Conservation (phyloP, 2,888 invertebrate species). For the Drosophila mimica region DNA sequence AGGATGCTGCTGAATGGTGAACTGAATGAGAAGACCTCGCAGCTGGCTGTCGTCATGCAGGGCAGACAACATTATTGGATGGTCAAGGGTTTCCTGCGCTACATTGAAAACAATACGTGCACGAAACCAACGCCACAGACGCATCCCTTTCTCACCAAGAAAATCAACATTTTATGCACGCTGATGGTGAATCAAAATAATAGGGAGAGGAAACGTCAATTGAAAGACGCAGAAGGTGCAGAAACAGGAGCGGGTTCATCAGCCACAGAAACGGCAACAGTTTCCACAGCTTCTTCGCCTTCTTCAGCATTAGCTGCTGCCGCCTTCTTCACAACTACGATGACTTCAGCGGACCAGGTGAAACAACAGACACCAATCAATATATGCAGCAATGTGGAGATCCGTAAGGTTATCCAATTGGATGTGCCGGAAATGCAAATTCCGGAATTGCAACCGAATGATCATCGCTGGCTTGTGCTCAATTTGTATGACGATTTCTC, state of each 20-base stretch:
- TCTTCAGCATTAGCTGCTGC: background rate
- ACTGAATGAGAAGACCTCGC: slow-evolving; percentile 66
- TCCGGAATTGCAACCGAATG: slow-evolving; percentile 69
- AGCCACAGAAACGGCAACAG: background rate
- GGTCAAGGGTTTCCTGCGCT: slow-evolving; percentile 81
- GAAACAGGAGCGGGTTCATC: background rate
- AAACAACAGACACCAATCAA: slow-evolving; percentile 45
- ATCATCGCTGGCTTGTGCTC: slow-evolving; percentile 84
- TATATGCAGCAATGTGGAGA: slow-evolving; percentile 78
- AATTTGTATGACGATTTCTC: slow-evolving; percentile 84
- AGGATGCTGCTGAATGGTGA: slow-evolving; percentile 75
- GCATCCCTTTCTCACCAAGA: slow-evolving; percentile 83
- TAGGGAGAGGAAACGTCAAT: slow-evolving; percentile 53
- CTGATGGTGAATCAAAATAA: slow-evolving; percentile 82
- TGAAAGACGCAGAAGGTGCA: background rate
- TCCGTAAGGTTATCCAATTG: slow-evolving; percentile 70
- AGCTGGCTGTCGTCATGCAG: slow-evolving; percentile 82
- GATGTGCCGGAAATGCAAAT: slow-evolving; percentile 78
- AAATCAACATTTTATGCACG: slow-evolving; percentile 83
- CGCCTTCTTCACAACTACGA: background rate
- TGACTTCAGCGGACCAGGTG: background rate
- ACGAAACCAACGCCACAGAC: slow-evolving; percentile 83
- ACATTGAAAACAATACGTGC: slow-evolving; percentile 78
- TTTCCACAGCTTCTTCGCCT: background rate
- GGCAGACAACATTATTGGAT: slow-evolving; percentile 80